A percentile compares a stretch with the other conserved stretches of the same genome.
These are phyloP conservation scores for Benitochromis conjunctus DNA, from an alignment of 2,113 vertebrate species.

Conservation along the genomic window DNA sequence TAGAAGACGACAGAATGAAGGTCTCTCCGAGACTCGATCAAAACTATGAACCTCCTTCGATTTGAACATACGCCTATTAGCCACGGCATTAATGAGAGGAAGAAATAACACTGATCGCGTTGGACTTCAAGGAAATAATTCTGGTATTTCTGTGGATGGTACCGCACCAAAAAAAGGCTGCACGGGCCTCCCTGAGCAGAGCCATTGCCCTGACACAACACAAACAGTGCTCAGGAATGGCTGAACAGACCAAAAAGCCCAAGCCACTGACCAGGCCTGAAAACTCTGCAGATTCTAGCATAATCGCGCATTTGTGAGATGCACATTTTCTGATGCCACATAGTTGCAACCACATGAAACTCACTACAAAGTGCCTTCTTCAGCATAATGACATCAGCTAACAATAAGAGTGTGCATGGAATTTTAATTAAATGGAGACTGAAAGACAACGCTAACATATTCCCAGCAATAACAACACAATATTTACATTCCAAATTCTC, in stretches of 20 bases:
- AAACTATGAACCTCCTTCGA: neutral
- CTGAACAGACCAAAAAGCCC: neutral
- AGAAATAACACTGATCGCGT: neutral
- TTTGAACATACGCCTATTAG: neutral
- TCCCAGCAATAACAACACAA: neutral
- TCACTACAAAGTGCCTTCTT: neutral
- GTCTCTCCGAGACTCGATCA: neutral
- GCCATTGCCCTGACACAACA: neutral
- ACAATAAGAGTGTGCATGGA: neutral
- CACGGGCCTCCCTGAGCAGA: neutral
- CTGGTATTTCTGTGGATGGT: rapidly evolving
- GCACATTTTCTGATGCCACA: neutral
- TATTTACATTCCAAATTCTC: constrained; percentile 29
- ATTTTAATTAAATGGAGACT: neutral
- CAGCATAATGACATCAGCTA: neutral
- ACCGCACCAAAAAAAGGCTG: neutral
- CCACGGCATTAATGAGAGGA: neutral
- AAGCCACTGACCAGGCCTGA: neutral
- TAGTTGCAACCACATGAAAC: neutral
- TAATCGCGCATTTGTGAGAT: neutral
- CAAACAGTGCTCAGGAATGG: neutral
- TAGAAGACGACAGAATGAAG: neutral
- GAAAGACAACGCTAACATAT: constrained; percentile 6
- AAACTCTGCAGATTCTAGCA: neutral
- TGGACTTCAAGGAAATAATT: neutral